phyloP scores from a whole-genome alignment of 2,113 vertebrate genomes.

The Callorhinus ursinus region DNA sequence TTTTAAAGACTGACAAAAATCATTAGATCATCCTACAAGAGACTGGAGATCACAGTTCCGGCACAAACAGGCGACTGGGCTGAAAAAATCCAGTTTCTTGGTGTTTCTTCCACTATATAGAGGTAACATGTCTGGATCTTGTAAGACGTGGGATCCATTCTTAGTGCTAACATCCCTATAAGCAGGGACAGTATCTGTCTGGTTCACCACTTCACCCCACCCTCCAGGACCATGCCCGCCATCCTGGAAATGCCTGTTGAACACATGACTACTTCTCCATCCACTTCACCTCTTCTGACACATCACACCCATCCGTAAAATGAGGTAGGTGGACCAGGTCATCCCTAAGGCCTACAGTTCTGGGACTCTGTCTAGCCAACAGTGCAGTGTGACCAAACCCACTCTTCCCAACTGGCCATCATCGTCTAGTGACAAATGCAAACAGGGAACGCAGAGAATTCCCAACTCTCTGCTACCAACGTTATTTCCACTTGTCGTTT shows the following conservation, averaged over 20 bases:
- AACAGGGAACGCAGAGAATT: neutral
- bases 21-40: neutral
- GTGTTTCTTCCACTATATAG: neutral
- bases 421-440: neutral
- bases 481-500: conserved; percentile 23
- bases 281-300: neutral
- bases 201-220: neutral
- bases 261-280: neutral
- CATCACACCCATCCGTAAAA: neutral
- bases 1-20: neutral
- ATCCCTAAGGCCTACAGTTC: neutral
- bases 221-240: neutral
- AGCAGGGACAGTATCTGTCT: neutral
- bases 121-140: too few relatives aligned
- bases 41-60: neutral
- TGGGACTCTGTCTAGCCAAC: neutral
- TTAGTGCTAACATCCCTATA: neutral
- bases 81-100: neutral
- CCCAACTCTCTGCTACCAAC: neutral
- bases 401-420: neutral
- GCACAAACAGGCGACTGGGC: neutral
- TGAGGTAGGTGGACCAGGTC: neutral
- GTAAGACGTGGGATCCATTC: neutral
- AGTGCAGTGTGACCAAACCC: neutral
- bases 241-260: neutral